Conservation (phyloP, 1,140 invertebrate genomes). For the Coptotermes formosanus region DNA sequence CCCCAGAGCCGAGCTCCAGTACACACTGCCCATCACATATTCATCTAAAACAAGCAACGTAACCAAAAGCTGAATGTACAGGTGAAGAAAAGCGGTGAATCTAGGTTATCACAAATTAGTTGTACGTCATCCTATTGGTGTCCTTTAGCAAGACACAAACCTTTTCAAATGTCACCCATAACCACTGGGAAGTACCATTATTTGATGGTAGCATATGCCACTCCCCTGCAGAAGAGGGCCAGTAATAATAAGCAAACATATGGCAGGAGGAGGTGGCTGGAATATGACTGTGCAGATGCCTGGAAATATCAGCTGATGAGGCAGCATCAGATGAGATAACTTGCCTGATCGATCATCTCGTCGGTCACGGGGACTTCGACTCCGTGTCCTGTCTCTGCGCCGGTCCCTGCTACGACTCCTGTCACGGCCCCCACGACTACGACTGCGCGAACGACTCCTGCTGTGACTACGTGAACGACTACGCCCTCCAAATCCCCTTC, state of each 20-base stretch:
- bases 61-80: constrained; percentile 22
- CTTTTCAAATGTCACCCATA: constrained; percentile 9
- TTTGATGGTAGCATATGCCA: background rate
- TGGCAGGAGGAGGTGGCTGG: background rate
- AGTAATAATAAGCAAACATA: background rate
- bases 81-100: background rate
- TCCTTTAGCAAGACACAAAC: constrained; percentile 13
- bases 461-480: constrained; percentile 11
- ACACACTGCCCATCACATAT: constrained; percentile 30
- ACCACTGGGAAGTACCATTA: background rate
- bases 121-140: background rate
- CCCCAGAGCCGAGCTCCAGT: constrained; percentile 26
- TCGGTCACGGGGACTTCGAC: constrained; percentile 22
- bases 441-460: constrained; percentile 12
- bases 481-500: constrained; percentile 6
- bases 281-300: background rate
- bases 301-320: background rate
- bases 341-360: constrained; percentile 32
- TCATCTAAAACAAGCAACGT: constrained; percentile 33
- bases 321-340: background rate
- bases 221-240: background rate
- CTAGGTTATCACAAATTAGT: background rate
- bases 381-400: constrained; percentile 25
- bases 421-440: constrained; percentile 28
- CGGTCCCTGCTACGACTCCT: constrained; percentile 23